Evolutionary conservation across 2,888 invertebrate species (phyloP).

Genomic region (Ormyrus pomaceus): DNA sequence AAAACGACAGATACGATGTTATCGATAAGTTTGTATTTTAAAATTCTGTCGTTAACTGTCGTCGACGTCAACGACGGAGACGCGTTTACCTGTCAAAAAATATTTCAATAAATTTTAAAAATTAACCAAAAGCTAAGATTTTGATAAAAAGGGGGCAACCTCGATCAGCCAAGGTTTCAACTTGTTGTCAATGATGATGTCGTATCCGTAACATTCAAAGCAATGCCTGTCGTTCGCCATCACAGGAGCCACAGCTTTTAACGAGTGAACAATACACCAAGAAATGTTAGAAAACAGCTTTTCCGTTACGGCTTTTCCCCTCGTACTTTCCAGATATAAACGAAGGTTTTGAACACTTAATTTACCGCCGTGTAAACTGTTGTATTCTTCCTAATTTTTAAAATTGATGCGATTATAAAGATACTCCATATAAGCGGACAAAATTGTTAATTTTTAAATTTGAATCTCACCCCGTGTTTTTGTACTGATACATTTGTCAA

Average conservation of each 20-base stretch:
- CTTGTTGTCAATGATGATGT: conserved; percentile 96
- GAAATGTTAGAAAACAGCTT: conserved; percentile 91
- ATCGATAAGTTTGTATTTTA: conserved; percentile 95
- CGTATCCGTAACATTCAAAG: conserved; percentile 96
- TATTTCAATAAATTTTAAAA: no score
- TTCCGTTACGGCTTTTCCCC: conserved; percentile 92
- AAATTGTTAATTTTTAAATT: no score
- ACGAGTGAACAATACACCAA: conserved; percentile 93
- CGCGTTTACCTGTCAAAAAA: conserved; percentile 86
- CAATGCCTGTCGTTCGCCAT: conserved; percentile 96
- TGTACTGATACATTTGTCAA: conserved; percentile 98
- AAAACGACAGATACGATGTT: conserved; percentile 93
- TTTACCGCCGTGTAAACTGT: conserved; percentile 95
- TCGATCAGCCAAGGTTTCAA: conserved; percentile 86
- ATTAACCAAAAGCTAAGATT: neutral
- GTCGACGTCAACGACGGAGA: conserved; percentile 96
- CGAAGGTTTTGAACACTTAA: conserved; percentile 94
- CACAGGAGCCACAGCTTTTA: conserved; percentile 94
- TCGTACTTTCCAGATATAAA: conserved; percentile 92
- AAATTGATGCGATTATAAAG: conserved; percentile 3
- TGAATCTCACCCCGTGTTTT: conserved; percentile 87
- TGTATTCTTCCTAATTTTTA: conserved; percentile 87
- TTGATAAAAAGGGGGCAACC: conserved; percentile 32
- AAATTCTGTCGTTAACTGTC: conserved; percentile 93
- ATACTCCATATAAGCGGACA: neutral